phyloP scores from a whole-genome alignment of 2,888 invertebrate genomes.

The Sthenelais limicola region DNA sequence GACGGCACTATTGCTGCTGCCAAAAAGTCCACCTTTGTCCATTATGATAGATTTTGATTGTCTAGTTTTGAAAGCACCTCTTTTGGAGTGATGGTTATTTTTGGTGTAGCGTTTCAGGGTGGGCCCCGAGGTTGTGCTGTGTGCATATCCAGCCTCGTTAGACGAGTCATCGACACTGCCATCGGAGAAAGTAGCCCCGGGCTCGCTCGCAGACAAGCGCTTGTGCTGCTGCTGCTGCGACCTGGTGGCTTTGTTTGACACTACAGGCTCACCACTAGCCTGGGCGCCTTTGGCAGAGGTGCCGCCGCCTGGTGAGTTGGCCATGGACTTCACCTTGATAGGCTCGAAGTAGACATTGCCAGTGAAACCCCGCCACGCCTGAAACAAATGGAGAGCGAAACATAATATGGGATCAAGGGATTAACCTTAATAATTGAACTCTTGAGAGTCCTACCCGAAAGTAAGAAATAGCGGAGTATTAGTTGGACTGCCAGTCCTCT shows the following conservation, averaged over 20 bases:
- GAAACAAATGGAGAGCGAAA: constrained; percentile 49
- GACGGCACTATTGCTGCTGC: too few relatives aligned
- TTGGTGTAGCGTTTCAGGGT: neutral
- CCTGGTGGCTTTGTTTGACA: neutral
- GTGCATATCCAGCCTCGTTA: neutral
- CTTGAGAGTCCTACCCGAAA: too few relatives aligned
- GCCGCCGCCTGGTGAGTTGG: neutral
- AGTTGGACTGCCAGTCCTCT: too few relatives aligned
- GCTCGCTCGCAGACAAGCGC: neutral
- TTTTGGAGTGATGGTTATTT: too few relatives aligned
- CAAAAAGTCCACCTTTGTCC: too few relatives aligned
- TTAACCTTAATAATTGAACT: too few relatives aligned
- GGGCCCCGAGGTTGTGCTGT: neutral
- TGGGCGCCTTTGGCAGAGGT: neutral
- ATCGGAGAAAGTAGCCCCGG: neutral
- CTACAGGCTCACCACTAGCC: neutral
- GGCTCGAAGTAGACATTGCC: constrained; percentile 71
- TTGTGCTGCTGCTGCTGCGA: neutral
- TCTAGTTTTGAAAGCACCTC: too few relatives aligned
- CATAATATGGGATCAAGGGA: too few relatives aligned
- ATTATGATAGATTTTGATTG: neutral
- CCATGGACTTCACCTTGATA: constrained; percentile 57
- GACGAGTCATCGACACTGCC: neutral
- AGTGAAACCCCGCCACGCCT: constrained; percentile 71
- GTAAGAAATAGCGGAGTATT: too few relatives aligned